Conservation (phyloP, 2,113 vertebrate species). For the Tympanuchus pallidicinctus region DNA sequence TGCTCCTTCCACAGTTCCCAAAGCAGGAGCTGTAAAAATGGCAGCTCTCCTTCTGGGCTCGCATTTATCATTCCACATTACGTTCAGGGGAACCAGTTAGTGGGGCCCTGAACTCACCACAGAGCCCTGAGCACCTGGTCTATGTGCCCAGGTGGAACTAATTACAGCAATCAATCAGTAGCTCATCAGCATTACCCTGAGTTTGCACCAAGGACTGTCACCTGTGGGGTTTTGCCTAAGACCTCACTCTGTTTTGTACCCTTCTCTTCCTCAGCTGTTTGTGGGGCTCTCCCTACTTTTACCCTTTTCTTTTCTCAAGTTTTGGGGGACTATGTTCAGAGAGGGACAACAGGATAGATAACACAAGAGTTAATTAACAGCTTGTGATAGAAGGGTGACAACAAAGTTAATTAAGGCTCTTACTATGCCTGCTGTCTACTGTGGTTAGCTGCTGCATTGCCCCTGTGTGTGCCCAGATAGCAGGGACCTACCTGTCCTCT, state of each 20-base stretch:
- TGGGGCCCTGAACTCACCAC: not conserved
- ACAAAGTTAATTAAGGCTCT: not conserved
- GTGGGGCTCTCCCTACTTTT: accelerated
- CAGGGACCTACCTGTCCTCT: not conserved
- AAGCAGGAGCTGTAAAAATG: not conserved
- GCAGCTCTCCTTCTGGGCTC: accelerated
- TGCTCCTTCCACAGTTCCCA: not conserved
- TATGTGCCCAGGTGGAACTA: not conserved
- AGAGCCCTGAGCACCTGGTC: not conserved
- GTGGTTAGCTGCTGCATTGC: not conserved
- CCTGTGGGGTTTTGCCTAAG: not conserved
- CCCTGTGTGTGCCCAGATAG: not conserved
- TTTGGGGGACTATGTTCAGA: not conserved
- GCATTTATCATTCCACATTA: accelerated
- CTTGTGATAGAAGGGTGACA: not conserved
- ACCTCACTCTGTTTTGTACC: accelerated
- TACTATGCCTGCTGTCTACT: not conserved
- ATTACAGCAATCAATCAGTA: slow-evolving; percentile 17
- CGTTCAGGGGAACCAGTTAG: not conserved
- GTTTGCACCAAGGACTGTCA: not conserved
- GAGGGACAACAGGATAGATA: not conserved
- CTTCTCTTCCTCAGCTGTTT: not conserved
- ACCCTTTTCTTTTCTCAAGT: not conserved
- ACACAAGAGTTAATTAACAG: not conserved
- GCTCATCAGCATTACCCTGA: not conserved